Evolutionary conservation across 2,797 vertebrate genomes (phyloP).

Genomic region (Nyctibius grandis): DNA sequence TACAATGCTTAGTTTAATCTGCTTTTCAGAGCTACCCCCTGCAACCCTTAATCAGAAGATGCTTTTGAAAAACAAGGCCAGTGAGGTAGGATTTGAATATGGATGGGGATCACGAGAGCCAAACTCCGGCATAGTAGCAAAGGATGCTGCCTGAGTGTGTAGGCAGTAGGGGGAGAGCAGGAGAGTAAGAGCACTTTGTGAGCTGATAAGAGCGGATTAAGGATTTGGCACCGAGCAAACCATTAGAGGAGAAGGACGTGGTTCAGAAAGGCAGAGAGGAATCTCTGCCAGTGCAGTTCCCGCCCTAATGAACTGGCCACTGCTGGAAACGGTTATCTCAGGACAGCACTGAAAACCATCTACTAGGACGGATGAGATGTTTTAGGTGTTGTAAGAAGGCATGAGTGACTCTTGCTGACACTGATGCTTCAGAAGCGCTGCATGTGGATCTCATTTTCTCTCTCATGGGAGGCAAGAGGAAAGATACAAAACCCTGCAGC

Average conservation of each 20-base stretch:
- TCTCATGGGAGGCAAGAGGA: background rate
- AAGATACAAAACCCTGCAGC: background rate
- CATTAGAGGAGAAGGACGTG: background rate
- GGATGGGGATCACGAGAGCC: background rate
- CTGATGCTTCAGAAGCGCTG: background rate
- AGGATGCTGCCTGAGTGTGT: background rate
- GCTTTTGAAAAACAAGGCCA: background rate
- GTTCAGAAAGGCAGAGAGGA: slow-evolving; percentile 5
- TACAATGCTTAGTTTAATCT: background rate
- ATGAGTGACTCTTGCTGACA: background rate
- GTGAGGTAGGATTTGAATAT: background rate
- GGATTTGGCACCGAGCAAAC: background rate
- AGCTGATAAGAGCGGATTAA: background rate
- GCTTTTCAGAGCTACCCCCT: background rate
- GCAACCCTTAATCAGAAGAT: background rate
- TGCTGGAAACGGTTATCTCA: slow-evolving; percentile 13
- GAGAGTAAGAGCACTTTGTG: background rate
- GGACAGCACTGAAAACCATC: background rate
- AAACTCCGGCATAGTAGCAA: background rate
- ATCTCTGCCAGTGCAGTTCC: background rate
- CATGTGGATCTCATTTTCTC: background rate
- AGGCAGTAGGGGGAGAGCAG: background rate
- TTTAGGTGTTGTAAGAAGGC: background rate
- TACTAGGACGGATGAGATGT: background rate
- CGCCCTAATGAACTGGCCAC: background rate